phyloP scores from a whole-genome alignment of 2,888 invertebrate genomes.

The Platycheirus albimanus region DNA sequence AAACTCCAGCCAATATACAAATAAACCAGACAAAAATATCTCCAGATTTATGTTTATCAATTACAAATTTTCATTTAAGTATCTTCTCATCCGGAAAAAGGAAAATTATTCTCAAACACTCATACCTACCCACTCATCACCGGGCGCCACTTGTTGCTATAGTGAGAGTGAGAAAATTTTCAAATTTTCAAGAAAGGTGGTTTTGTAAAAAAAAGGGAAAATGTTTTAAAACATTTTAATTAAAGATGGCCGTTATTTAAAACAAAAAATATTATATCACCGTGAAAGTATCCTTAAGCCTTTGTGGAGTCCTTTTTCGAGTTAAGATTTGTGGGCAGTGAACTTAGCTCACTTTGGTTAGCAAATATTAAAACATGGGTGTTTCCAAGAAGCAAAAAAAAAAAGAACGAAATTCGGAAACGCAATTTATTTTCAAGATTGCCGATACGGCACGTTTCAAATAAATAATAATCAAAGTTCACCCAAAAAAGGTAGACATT shows the following conservation, averaged over 20 bases:
- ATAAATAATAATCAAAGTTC: conserved; percentile 31
- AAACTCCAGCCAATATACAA: neutral
- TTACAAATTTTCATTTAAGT: neutral
- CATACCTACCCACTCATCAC: neutral
- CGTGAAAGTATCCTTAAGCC: conserved; percentile 11
- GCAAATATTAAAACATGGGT: conserved; percentile 20
- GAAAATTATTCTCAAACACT: neutral
- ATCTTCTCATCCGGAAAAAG: neutral
- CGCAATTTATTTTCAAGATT: conserved; percentile 32
- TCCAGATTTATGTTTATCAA: neutral
- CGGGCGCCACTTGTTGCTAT: conserved; percentile 17
- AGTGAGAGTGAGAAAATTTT: neutral
- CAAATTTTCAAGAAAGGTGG: neutral
- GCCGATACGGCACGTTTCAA: conserved; percentile 40
- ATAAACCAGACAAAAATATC: conserved; percentile 2
- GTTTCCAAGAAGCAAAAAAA: neutral
- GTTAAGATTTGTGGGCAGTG: neutral
- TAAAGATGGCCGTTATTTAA: conserved; percentile 19
- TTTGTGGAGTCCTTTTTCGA: neutral
- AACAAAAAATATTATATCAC: conserved; percentile 6
- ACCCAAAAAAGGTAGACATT: conserved; percentile 29
- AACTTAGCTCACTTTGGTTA: conserved; percentile 22
- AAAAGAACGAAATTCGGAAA: conserved; percentile 14
- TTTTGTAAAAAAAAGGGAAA: conserved; percentile 6
- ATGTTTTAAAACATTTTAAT: neutral